These are phyloP conservation scores for Homarus americanus DNA, from an alignment of 1,140 invertebrate species.

Conservation along the genomic window DNA sequence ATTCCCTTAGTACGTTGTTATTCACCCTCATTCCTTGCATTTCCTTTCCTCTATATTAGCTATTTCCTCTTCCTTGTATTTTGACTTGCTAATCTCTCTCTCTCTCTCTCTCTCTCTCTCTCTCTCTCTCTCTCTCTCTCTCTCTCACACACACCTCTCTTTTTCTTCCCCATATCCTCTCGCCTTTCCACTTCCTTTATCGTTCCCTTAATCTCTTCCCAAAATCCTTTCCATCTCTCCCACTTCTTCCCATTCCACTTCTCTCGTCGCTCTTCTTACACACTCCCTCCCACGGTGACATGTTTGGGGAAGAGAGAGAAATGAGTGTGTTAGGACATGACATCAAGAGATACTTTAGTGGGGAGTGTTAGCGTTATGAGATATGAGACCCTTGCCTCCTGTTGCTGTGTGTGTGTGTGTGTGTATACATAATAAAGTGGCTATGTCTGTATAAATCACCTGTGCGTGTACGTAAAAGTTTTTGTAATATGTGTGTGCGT, in stretches of 20 bases:
- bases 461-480: too few species aligned
- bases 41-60: neutral
- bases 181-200: neutral
- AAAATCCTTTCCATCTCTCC: neutral
- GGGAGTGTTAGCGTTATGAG: too few species aligned
- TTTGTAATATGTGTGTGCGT: too few species aligned
- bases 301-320: too few species aligned
- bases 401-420: too few species aligned
- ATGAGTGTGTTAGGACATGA: too few species aligned
- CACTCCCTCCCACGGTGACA: too few species aligned
- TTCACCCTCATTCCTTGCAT: neutral
- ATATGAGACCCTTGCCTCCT: too few species aligned
- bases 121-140: neutral
- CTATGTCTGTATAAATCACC: too few species aligned
- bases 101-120: neutral
- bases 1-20: neutral
- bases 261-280: too few species aligned
- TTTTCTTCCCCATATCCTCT: neutral
- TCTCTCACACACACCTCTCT: neutral
- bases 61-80: neutral
- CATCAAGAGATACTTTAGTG: too few species aligned
- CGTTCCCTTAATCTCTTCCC: neutral
- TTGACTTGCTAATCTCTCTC: neutral
- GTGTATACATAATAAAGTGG: too few species aligned
- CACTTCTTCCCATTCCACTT: neutral